Percentiles rank a stretch among this genome's conserved stretches.
phyloP scores from a whole-genome alignment of 2,797 vertebrate species.

The Podargus strigoides region DNA sequence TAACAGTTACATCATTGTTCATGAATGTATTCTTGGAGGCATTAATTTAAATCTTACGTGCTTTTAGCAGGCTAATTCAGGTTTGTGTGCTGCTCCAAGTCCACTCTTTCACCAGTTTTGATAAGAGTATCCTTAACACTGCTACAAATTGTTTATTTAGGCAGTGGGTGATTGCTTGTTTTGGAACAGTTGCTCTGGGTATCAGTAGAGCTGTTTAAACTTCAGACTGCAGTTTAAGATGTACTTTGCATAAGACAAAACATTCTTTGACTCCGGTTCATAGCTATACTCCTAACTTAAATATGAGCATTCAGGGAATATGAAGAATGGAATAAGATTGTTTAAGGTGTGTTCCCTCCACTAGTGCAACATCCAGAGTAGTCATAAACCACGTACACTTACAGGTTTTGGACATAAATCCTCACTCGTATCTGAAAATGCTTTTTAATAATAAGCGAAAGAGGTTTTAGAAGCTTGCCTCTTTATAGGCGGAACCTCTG shows the following conservation, averaged over 20 bases:
- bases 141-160: background rate
- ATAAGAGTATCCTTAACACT: background rate
- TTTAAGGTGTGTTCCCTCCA: background rate
- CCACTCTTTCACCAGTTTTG: background rate
- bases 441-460: slow-evolving; percentile 52
- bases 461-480: slow-evolving; percentile 26
- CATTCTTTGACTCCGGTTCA: background rate
- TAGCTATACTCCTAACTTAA: background rate
- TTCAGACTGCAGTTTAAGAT: background rate
- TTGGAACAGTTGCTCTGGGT: background rate
- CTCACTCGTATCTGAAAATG: slow-evolving; percentile 22
- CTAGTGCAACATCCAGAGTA: background rate
- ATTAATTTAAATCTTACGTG: background rate
- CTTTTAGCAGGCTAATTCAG: background rate
- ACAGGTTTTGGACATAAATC: slow-evolving; percentile 35
- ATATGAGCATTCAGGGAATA: background rate
- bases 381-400: background rate
- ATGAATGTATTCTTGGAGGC: background rate
- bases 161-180: background rate
- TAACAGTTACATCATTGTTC: background rate
- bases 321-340: background rate
- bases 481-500: background rate
- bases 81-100: background rate
- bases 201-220: background rate
- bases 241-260: background rate